Evolutionary conservation across 1,140 invertebrate species (phyloP), one percentile per base, ranked within the genome.

Genomic region (Sinella curviseta): DNA sequence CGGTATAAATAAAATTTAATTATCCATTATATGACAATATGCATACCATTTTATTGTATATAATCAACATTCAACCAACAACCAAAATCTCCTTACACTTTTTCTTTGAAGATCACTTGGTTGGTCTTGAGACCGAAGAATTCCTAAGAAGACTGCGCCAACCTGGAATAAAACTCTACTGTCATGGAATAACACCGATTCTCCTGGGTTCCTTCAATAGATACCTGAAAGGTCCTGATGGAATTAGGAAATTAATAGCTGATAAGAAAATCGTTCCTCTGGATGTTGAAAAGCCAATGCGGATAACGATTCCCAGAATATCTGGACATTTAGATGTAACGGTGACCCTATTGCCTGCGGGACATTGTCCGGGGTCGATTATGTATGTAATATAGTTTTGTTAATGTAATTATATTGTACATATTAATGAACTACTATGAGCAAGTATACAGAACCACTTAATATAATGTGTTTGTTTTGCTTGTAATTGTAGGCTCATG

Each of bases 341-440:
- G 35, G 90, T 93, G 0, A 91, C 89, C 0, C 85, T 89, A 8
- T 88, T 92, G 74, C 89, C 92, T 28, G 91, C 92, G 1, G 92
- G 90, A 20, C 93, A 93, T 85, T 92, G 92, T 86, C 90, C 91
- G 8, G 92, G 92, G 0, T 92, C 93, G 1, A 89, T 92, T 0
- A 94, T 94, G 92, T 80, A 65, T 80, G 80, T 24, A 55, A 93
- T 94, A 92, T 80, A 55, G 80, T 79, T 24, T 35, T 70, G 35
- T n/a, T 48, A 48, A 48, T n/a, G 17, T 0, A n/a, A 26, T 36
- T 77, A 24, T 77, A 20, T 77, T 74, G n/a, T n/a, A 14, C 26
- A 60, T 34, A 34, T 1, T 48, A 17, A 48, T 17, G 17, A 48
- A 48, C 39, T 4, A 48, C 4, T 48, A 48, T 8, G 17, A 8